phyloP scores from a whole-genome alignment of 2,888 invertebrate genomes.

The Dynastes grantii region DNA sequence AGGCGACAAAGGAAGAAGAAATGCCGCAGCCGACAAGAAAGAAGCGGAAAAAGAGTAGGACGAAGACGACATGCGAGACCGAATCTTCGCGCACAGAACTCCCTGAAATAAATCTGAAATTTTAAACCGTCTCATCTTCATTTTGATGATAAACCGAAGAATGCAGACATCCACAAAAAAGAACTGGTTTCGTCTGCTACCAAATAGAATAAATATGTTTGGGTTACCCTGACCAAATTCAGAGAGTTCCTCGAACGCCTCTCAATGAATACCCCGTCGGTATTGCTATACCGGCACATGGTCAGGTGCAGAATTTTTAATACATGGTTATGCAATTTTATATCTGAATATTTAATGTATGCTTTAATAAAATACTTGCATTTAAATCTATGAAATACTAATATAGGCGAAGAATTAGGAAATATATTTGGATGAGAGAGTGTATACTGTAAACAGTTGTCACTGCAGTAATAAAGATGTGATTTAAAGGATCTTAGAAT shows the following conservation, averaged over 20 bases:
- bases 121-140: conserved; percentile 52
- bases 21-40: conserved; percentile 11
- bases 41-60: conserved; percentile 26
- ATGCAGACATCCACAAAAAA: conserved; percentile 51
- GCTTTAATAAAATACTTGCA: too few species aligned
- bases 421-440: too few species aligned
- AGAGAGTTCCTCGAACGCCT: conserved; percentile 38
- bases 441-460: too few species aligned
- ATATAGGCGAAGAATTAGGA: too few species aligned
- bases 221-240: conserved; percentile 51
- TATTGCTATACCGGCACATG: not conserved
- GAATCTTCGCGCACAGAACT: conserved; percentile 33
- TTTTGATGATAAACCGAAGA: conserved; percentile 52
- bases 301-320: conserved; percentile 12
- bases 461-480: too few species aligned
- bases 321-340: not conserved
- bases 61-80: conserved; percentile 17
- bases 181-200: conserved; percentile 53
- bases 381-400: too few species aligned
- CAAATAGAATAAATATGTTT: conserved; percentile 52
- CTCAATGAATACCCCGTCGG: conserved; percentile 8
- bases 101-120: conserved; percentile 50
- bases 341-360: too few species aligned
- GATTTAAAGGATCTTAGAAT: too few species aligned
- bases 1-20: conserved; percentile 12